Evolutionary conservation across 1,140 invertebrate genomes (phyloP), one percentile per base, ranked within the genome.

Genomic region (Panulirus ornatus): DNA sequence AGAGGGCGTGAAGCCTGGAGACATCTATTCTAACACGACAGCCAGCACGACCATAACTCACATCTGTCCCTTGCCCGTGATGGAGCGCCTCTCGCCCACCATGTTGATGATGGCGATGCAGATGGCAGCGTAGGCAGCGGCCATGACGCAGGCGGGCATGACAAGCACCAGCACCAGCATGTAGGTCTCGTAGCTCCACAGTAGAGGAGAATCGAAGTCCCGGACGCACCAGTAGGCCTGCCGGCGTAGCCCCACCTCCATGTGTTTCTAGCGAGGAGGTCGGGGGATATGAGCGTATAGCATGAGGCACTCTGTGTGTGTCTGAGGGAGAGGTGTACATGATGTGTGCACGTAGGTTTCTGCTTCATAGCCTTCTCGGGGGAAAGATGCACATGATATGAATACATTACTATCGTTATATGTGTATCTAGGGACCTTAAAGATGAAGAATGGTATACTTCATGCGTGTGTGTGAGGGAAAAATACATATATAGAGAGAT

Each of bases 121-220:
- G 83, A 97, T 96, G 88, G 94, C 94, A 2, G 94, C 94, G 92
- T 97, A 97, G 73, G 96, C 95, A 84, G 95, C 95, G 1, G 94
- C 95, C 96, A 97, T 97, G 54, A 96, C 94, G 36, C 93, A 92
- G 2, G 96, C 94, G 0, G 96, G 96, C 0, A 96, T 92, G 0
- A 96, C 93, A 1, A 97, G 94, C 27, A 96, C 95, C 16, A 96
- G 88, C 0, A 95, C 84, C 19, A 96, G 93, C 95, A 96, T 96
- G 92, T 96, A 96, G 1, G 96, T 92, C 93, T 96, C 96, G 93
- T 96, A 96, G 27, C 95, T 92, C 94, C 95, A 96, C 38, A 95
- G 92, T 8, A 93, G 92, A 2, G 93, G 93, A 1, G 94, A 93
- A 34, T 95, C 94, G 93, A 94, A 95, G 92, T 96, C 94, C 42